Percentiles rank a stretch among this genome's conserved stretches.
These are phyloP conservation scores for Crotophaga sulcirostris DNA, from an alignment of 2,113 vertebrate genomes.

Conservation along the genomic window DNA sequence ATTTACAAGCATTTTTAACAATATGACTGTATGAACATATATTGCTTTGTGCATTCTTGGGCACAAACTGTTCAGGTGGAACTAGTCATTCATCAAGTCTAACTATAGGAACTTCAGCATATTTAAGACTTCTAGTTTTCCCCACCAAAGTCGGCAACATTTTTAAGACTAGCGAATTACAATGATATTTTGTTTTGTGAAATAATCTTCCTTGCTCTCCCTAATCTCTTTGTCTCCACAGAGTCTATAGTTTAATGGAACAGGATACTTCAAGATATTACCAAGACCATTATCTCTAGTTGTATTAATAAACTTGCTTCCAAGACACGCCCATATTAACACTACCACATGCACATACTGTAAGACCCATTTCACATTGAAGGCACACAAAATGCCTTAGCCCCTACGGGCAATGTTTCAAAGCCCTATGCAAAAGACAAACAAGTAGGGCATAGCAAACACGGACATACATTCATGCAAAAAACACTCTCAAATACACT, in stretches of 20 bases:
- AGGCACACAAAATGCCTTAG: neutral
- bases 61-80: neutral
- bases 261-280: conserved; percentile 38
- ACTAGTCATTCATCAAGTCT: neutral
- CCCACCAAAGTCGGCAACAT: neutral
- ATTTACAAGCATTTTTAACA: neutral
- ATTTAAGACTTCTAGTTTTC: conserved; percentile 3
- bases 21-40: neutral
- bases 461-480: neutral
- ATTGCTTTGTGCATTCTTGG: neutral
- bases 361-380: neutral
- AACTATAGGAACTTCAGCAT: neutral
- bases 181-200: neutral
- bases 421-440: neutral
- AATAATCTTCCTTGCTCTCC: conserved; percentile 34
- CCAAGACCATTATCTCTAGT: conserved; percentile 48
- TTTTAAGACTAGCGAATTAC: conserved; percentile 36
- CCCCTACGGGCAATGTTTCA: neutral
- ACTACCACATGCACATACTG: neutral
- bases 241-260: conserved; percentile 56
- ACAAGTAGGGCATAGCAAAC: conserved; percentile 1
- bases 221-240: conserved; percentile 57
- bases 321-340: conserved; percentile 2
- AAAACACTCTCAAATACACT: neutral
- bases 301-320: conserved; percentile 32